Base-by-base conservation (phyloP, 2,113 vertebrate genomes). In the Calyptomena viridis region DNA sequence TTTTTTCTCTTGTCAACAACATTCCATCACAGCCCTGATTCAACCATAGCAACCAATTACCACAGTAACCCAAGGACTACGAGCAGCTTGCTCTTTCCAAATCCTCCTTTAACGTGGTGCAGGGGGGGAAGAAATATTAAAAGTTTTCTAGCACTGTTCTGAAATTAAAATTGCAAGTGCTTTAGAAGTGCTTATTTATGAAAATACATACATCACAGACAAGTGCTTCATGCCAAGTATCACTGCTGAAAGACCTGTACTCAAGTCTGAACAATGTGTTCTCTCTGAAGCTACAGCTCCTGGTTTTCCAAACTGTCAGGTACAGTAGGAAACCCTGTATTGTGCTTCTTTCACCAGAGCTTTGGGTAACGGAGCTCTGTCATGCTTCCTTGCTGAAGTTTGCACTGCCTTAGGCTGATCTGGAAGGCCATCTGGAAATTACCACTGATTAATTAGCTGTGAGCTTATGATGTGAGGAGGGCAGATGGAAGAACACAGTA, bases 341-440 rank as follows among this genome's bases (percentile, higher is more conserved):
- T 47, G 37, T 37, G 39, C 62, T 87, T 71, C 42, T 90, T 66
- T 87, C 23, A 85, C 3, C 63, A 93, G 67, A 84, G 67, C n/a
- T 55, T 66, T 58, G 44, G 86, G 44, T 44, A 67, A 35, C 3
- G 28, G 35, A 86, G 42, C 8, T 81, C 50, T 31, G 18, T 58
- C 42, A 14, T 14, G 50, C 74, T 37, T 66, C 30, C 63, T 40
- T 81, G 72, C 35, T 73, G 71, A 74, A 77, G 71, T 71, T 4
- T 67, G 78, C 75, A 39, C 15, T 83, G 90, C 91, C 82, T 77
- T 40, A 76, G 93, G 95, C 74, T 50, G 58, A 76, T 62, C 15
- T 87, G 80, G 78, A 88, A 86, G 68, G 90, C 94, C 87, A 96
- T 94, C 78, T 96, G 94, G 91, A 95, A 96, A 93, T 80, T 37